Evolutionary conservation across 2,797 vertebrate genomes (phyloP).

Genomic region (Crocidura indochinensis): DNA sequence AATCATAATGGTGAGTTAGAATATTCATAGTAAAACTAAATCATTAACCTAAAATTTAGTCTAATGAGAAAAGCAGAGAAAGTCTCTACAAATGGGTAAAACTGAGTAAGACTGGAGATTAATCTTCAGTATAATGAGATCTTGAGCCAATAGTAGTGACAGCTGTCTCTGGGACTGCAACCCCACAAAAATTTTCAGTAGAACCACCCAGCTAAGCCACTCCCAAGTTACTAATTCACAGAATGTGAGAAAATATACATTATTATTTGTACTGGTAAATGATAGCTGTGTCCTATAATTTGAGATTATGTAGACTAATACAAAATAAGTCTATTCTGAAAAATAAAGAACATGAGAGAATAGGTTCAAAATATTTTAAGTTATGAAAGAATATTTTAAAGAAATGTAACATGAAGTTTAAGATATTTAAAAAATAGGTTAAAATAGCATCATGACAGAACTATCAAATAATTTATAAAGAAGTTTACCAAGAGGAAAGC

Average conservation of each 20-base stretch:
- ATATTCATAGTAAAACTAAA: background rate
- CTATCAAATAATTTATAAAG: slow-evolving; percentile 42
- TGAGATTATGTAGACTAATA: background rate
- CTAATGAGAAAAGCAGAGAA: slow-evolving; percentile 18
- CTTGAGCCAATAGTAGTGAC: background rate
- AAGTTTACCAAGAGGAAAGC: background rate
- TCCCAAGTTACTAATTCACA: background rate
- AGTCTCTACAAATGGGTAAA: background rate
- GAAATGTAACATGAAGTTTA: slow-evolving; percentile 29
- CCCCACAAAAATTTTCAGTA: background rate
- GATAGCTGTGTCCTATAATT: background rate
- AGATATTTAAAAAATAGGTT: slow-evolving; percentile 45
- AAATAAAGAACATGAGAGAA: slow-evolving; percentile 20
- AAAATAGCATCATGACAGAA: slow-evolving; percentile 37
- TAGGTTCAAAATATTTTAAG: slow-evolving; percentile 1
- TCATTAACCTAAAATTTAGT: background rate
- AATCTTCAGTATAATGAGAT: background rate
- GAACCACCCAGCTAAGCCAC: background rate
- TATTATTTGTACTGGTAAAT: slow-evolving; percentile 6
- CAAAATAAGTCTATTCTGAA: slow-evolving; percentile 16
- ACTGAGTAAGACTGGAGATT: background rate
- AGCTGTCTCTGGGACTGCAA: background rate
- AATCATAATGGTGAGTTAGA: background rate
- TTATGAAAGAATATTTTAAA: background rate
- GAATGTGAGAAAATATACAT: background rate